These are phyloP conservation scores for Stegana nigrithorax DNA, from an alignment of 2,888 invertebrate genomes.

Conservation along the genomic window DNA sequence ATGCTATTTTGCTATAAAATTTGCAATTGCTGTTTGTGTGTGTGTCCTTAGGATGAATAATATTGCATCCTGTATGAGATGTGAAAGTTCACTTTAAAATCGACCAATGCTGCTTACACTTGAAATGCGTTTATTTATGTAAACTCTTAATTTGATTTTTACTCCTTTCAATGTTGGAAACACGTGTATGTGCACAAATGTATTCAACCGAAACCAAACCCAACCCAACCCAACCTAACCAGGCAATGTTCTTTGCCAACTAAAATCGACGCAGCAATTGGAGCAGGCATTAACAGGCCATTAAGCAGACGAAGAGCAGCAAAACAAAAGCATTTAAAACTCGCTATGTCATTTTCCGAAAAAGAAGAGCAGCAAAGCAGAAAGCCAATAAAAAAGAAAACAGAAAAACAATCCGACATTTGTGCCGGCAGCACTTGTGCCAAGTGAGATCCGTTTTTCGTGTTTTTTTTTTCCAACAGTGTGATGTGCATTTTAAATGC, in stretches of 20 bases:
- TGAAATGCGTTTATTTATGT: background rate
- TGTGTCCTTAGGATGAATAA: too few species aligned
- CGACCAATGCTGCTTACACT: background rate
- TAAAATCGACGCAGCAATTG: background rate
- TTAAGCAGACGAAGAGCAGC: background rate
- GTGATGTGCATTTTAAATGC: conserved; percentile 43
- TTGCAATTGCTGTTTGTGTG: too few species aligned
- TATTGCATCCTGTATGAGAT: too few species aligned
- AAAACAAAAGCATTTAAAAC: conserved; percentile 9
- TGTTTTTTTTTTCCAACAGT: background rate
- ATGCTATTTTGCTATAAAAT: too few species aligned
- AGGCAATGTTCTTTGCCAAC: too few species aligned
- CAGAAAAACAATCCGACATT: background rate
- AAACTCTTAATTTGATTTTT: too few species aligned
- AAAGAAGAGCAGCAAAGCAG: background rate
- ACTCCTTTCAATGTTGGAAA: too few species aligned
- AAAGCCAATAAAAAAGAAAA: background rate
- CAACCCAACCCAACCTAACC: too few species aligned
- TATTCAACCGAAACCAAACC: too few species aligned
- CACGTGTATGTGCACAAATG: too few species aligned
- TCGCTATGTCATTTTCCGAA: conserved; percentile 18
- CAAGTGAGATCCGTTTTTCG: background rate
- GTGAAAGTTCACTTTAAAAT: background rate
- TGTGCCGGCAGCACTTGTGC: too few species aligned
- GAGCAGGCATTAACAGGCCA: conserved; percentile 14